These are phyloP conservation scores for Callipepla squamata DNA, from an alignment of 2,113 vertebrate genomes.

Conservation along the genomic window DNA sequence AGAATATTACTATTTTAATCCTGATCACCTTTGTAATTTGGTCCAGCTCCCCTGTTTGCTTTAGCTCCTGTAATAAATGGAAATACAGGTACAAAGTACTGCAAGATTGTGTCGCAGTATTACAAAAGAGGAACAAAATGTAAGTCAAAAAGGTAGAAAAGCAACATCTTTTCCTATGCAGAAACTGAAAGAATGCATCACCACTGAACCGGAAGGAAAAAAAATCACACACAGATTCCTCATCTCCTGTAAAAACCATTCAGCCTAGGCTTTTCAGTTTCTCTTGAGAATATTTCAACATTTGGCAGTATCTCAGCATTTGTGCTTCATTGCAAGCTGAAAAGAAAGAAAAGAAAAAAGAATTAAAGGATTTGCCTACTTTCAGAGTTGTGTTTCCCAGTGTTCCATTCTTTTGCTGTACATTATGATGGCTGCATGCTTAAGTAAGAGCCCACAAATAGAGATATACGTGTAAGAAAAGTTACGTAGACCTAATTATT, in stretches of 20 bases:
- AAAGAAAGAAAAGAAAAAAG: conserved; percentile 5
- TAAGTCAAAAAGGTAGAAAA: conserved; percentile 58
- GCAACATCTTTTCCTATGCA: conserved; percentile 58
- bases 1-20: conserved; percentile 47
- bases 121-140: conserved; percentile 65
- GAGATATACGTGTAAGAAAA: background rate
- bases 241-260: conserved; percentile 70
- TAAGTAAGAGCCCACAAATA: background rate
- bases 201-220: conserved; percentile 56
- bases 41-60: conserved; percentile 56
- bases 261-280: conserved; percentile 61
- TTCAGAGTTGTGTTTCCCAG: background rate
- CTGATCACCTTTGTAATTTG: conserved; percentile 60
- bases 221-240: conserved; percentile 59
- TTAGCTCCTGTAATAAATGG: conserved; percentile 39
- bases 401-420: background rate
- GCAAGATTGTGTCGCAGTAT: conserved; percentile 60
- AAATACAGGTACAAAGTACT: conserved; percentile 55
- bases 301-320: conserved; percentile 87
- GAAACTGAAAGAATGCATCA: conserved; percentile 63
- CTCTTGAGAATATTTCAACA: conserved; percentile 64
- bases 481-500: background rate
- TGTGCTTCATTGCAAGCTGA: conserved; percentile 98
- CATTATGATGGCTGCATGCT: background rate
- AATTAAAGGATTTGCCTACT: background rate